A percentile compares a stretch with the other conserved stretches of the same genome.
These are phyloP conservation scores for Acanthacorydalis orientalis DNA, from an alignment of 2,888 invertebrate genomes.

Conservation along the genomic window DNA sequence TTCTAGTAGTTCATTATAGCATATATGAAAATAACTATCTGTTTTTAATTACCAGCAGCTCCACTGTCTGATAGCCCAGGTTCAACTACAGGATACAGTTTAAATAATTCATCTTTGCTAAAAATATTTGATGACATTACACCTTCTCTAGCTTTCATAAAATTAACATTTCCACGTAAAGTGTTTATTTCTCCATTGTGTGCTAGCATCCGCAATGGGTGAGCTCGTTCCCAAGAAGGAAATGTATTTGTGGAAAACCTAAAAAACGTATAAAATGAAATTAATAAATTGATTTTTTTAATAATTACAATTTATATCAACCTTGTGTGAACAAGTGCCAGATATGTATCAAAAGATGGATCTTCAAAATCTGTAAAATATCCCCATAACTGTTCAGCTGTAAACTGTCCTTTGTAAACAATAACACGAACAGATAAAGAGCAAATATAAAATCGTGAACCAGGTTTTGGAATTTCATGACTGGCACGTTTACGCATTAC, in stretches of 20 bases:
- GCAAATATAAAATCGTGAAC: constrained; percentile 89
- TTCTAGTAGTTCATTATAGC: too few relatives aligned
- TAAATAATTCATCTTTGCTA: constrained; percentile 64
- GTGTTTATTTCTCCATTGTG: constrained; percentile 99
- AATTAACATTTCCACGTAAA: constrained; percentile 91
- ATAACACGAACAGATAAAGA: constrained; percentile 78
- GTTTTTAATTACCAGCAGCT: constrained; percentile 34
- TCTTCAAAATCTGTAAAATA: constrained; percentile 53
- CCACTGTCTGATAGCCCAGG: constrained; percentile 97
- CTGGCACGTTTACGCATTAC: constrained; percentile 85
- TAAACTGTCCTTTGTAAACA: constrained; percentile 96
- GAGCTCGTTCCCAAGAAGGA: constrained; percentile 98
- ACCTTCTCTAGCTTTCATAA: constrained; percentile 97
- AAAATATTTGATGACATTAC: constrained; percentile 78
- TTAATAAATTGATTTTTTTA: not conserved
- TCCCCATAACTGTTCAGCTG: constrained; percentile 81
- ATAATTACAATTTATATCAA: not conserved
- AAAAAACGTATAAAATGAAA: not conserved
- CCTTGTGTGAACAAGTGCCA: constrained; percentile 85
- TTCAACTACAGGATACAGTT: constrained; percentile 93
- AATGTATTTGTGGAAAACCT: constrained; percentile 99
- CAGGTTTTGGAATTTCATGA: constrained; percentile 71
- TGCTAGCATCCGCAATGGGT: constrained; percentile 85
- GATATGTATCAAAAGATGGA: constrained; percentile 78
- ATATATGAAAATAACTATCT: not conserved